These are phyloP conservation scores for Adelosebastes latens DNA, from an alignment of 2,797 vertebrate species.

Conservation along the genomic window DNA sequence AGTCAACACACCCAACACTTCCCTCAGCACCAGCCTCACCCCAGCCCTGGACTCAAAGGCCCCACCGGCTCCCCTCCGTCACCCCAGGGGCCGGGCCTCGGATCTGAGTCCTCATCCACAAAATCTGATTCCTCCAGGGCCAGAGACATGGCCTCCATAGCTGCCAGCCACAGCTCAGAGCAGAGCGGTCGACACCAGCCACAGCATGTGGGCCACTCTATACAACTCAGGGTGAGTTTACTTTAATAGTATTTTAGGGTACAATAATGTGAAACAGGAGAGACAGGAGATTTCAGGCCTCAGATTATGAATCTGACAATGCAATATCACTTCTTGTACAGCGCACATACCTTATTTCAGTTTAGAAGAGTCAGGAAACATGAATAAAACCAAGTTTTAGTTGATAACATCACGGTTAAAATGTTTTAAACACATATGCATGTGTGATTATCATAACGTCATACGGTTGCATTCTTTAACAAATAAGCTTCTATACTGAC, in stretches of 20 bases:
- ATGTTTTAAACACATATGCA: not conserved
- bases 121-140: slow-evolving; percentile 73
- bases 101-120: slow-evolving; percentile 74
- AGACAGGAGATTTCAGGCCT: not conserved
- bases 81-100: slow-evolving; percentile 34
- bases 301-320: not conserved
- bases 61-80: slow-evolving; percentile 19
- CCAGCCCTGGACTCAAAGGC: slow-evolving; percentile 3
- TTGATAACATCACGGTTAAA: not conserved
- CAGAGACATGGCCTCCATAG: slow-evolving; percentile 62
- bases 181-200: slow-evolving; percentile 57
- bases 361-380: not conserved
- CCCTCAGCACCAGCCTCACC: slow-evolving; percentile 22
- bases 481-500: not conserved
- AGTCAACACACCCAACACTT: slow-evolving; percentile 37
- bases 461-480: not conserved
- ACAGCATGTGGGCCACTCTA: slow-evolving; percentile 17
- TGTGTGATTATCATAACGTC: not conserved
- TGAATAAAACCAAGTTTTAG: not conserved
- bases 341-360: not conserved
- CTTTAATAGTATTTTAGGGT: not conserved
- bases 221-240: slow-evolving; percentile 64
- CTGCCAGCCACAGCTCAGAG: slow-evolving; percentile 71
- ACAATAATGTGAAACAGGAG: not conserved
- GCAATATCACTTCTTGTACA: not conserved